A percentile compares a stretch with the other conserved stretches of the same genome.
Evolutionary conservation across 2,797 vertebrate species (phyloP).

Genomic region (Hypotaenidia okinawae): DNA sequence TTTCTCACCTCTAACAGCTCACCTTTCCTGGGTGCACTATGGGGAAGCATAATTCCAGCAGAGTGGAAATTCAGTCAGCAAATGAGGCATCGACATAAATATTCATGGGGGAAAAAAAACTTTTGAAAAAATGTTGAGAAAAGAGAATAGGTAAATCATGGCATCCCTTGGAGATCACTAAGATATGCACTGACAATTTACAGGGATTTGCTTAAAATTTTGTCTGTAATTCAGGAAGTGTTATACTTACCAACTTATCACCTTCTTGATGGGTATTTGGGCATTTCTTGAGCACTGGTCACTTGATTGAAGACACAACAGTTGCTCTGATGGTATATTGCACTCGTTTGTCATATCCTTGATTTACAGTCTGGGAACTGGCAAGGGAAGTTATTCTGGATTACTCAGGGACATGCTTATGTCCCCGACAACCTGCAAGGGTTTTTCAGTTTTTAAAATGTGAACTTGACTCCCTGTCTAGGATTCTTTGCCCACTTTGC

Average conservation of each 20-base stretch:
- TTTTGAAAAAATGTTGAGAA: constrained; percentile 58
- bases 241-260: background rate
- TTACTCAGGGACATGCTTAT: background rate
- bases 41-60: constrained; percentile 76
- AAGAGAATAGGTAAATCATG: constrained; percentile 62
- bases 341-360: background rate
- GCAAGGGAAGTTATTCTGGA: background rate
- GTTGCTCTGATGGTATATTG: background rate
- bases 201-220: constrained; percentile 56
- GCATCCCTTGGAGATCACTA: constrained; percentile 12
- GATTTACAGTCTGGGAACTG: background rate
- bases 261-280: background rate
- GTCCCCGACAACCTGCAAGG: background rate
- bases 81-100: constrained; percentile 75
- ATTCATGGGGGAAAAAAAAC: constrained; percentile 73
- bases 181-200: constrained; percentile 50
- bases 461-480: background rate
- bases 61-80: constrained; percentile 75
- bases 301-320: background rate
- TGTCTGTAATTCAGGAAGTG: constrained; percentile 14
- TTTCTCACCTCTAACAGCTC: constrained; percentile 75
- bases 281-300: background rate
- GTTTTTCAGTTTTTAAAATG: background rate
- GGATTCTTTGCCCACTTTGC: background rate
- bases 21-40: constrained; percentile 73